Base-by-base conservation (phyloP, 2,113 vertebrate genomes). In the Protobothrops flavoviridis region DNA sequence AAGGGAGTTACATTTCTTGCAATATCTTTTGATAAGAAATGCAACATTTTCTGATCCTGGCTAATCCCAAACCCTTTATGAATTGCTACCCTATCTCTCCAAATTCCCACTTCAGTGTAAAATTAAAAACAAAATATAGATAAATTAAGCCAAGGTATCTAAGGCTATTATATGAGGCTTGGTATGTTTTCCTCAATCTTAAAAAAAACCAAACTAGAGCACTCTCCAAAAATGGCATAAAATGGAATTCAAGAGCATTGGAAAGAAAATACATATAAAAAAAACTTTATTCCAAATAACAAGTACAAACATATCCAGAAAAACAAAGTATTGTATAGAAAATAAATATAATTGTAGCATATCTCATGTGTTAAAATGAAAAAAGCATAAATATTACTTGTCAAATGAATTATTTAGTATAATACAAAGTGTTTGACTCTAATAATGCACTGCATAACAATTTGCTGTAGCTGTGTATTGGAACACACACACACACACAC, bases 1-100 rank as follows among this genome's bases (percentile, higher is more conserved):
- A 93, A 88, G 93, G 88, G 94, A 95, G 92, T 93, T 95, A 95
- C 95, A 96, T 95, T 94, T 91, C 96, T 93, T 90, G 95, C 89
- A 93, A 87, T 93, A 88, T 61, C 4, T 0, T 94, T 96, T 95
- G 91, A 95, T 89, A 90, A 94, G 90, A 85, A 69, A 50, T 94
- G 64, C 1, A 52, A 93, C 93, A 95, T 96, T 91, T 90, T 96
- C 96, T 96, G 94, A 96, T 90, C 94, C 69, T 92, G 88, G 50
- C 90, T 95, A 96, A 93, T 96, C 93, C 91, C 61, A 64, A 0
- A 11, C 92, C 61, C 94, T 94, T 92, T 29, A 85, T 59, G 52
- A 74, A 85, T 81, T 94, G 57, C 52, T 12, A 12, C 2, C 95
- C 85, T 94, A 94, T 94, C 59, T 85, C 89, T 94, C 50, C 88